Evolutionary conservation across 1,140 invertebrate genomes (phyloP), one percentile per base, ranked within the genome.

Genomic region (Adelges cooleyi): DNA sequence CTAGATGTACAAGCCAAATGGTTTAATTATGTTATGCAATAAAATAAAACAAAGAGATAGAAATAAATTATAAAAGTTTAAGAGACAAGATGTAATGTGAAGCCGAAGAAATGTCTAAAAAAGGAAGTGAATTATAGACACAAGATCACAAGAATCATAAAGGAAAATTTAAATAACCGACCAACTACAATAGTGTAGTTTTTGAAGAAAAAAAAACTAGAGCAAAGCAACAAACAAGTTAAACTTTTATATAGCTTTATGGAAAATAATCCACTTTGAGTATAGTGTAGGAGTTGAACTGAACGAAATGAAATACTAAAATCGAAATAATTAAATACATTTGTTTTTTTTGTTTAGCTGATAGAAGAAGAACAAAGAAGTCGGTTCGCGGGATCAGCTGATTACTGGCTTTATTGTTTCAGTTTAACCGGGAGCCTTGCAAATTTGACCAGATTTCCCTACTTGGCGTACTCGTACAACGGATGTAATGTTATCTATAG

Each of bases 401-500:
- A 48, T 6, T 62, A 62, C 33, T 62, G 42, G 13, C 56, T 62
- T 15, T 46, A 62, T 23, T 62, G 56, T 1, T 46, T 46, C 11
- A 62, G 56, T 22, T 6, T 62, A 6, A 48, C 56, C 0, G 56
- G 25, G 15, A 62, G 56, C 46, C 42, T 62, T 0, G 42, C 56
- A 1, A 62, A 62, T 17, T 2, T 62, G 13, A 48, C 42, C 13
- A n/a, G 56, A 48, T 62, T 62, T 10, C 42, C 56, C 8, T 46
- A 62, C 2, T 46, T 62, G 3, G 56, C 40, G 5, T 62, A 62
- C 8, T 20, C 25, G 10, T 22, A 62, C 17, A n/a, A 48, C 13
- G 56, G 56, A 62, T 62, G 56, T 62, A 62, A 33, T 33, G 11
- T n/a, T n/a, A n/a, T n/a, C n/a, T n/a, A n/a, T n/a, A n/a, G n/a